Conservation (phyloP, 2,888 invertebrate species). For the Steinernema scapterisci region DNA sequence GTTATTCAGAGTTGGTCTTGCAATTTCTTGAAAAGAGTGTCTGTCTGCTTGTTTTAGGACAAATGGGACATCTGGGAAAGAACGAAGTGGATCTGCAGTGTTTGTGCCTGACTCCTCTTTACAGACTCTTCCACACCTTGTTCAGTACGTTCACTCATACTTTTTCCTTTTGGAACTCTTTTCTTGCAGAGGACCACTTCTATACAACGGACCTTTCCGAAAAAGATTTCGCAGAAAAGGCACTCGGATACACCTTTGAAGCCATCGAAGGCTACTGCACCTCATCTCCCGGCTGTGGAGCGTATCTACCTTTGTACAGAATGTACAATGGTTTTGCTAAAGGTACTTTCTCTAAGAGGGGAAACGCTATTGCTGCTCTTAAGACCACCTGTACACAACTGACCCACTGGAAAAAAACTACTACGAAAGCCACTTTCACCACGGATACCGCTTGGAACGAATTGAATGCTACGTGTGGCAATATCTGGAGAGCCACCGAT, state of each 20-base stretch:
- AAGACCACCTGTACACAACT: constrained; percentile 33
- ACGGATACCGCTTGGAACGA: constrained; percentile 47
- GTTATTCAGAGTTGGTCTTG: constrained; percentile 43
- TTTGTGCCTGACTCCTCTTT: constrained; percentile 46
- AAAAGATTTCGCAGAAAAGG: constrained; percentile 41
- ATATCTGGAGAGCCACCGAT: constrained; percentile 33
- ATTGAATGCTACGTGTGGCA: constrained; percentile 56
- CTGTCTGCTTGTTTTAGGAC: constrained; percentile 35
- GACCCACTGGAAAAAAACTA: constrained; percentile 45
- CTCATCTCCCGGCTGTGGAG: constrained; percentile 53
- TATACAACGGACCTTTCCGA: constrained; percentile 49
- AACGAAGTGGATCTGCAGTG: constrained; percentile 44
- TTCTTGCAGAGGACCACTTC: constrained; percentile 52
- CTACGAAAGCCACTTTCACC: constrained; percentile 47
- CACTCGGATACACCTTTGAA: constrained; percentile 48
- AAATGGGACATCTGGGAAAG: constrained; percentile 46
- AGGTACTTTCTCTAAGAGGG: constrained; percentile 40
- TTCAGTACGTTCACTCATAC: constrained; percentile 37
- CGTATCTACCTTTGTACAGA: constrained; percentile 53
- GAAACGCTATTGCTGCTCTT: not conserved
- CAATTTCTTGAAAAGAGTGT: not conserved
- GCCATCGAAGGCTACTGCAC: constrained; percentile 53
- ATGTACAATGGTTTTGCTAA: constrained; percentile 47
- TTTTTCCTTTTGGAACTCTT: not conserved
- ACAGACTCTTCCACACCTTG: constrained; percentile 47